Conservation (phyloP, 2,797 vertebrate species). For the Allobates femoralis region DNA sequence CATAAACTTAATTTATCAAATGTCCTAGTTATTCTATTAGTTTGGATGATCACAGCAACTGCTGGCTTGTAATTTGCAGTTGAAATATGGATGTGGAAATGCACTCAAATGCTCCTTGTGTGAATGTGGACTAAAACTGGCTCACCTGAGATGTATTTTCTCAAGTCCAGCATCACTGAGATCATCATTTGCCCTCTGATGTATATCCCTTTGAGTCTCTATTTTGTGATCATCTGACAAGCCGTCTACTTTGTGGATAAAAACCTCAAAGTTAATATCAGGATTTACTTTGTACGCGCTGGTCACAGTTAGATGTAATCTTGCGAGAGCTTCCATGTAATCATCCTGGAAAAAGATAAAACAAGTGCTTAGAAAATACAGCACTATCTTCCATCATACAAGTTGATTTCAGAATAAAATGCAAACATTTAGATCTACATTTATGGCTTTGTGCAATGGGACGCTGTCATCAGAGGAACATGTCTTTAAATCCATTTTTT, state of each 20-base stretch:
- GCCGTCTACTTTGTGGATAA: slow-evolving; percentile 95
- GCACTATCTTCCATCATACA: not conserved
- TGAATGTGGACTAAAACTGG: slow-evolving; percentile 63
- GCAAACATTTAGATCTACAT: too few relatives aligned
- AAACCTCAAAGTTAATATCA: slow-evolving; percentile 94
- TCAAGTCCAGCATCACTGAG: slow-evolving; percentile 88
- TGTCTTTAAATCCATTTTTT: too few relatives aligned
- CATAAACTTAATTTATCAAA: too few relatives aligned
- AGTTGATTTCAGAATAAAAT: too few relatives aligned
- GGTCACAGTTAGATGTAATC: slow-evolving; percentile 91
- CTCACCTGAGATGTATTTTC: slow-evolving; percentile 91
- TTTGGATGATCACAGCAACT: not conserved
- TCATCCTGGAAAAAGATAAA: slow-evolving; percentile 79
- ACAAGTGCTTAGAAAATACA: not conserved
- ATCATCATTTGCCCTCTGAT: slow-evolving; percentile 90
- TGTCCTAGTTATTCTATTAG: not conserved
- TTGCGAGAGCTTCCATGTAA: slow-evolving; percentile 90
- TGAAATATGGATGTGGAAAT: too few relatives aligned
- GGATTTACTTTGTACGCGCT: slow-evolving; percentile 93
- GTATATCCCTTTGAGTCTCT: slow-evolving; percentile 92
- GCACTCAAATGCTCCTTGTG: not conserved
- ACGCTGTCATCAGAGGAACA: too few relatives aligned
- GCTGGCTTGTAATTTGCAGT: not conserved
- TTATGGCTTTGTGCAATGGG: too few relatives aligned
- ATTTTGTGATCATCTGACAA: slow-evolving; percentile 95